Conservation (phyloP, 2,797 vertebrate species). For the Masticophis lateralis region DNA sequence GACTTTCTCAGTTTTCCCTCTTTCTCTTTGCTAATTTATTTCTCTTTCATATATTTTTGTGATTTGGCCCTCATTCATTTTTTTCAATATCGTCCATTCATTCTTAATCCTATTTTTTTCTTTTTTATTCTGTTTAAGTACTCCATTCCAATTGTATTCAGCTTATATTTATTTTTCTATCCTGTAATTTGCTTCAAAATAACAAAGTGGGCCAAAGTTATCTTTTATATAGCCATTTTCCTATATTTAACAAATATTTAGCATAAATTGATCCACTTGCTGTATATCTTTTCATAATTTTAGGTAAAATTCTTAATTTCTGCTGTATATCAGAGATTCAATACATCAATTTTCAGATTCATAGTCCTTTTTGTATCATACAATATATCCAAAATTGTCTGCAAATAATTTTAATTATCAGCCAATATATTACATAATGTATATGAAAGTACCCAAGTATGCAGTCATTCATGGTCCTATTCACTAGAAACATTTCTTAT, state of each 20-base stretch:
- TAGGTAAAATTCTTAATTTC: neutral
- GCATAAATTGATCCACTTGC: neutral
- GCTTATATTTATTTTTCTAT: neutral
- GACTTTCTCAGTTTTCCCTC: neutral
- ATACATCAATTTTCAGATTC: neutral
- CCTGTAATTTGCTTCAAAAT: neutral
- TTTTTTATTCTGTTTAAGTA: neutral
- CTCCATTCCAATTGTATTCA: neutral
- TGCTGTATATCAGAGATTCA: neutral
- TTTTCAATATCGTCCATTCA: neutral
- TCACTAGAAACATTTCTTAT: neutral
- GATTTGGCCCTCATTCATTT: neutral
- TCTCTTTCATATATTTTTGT: neutral
- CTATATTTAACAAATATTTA: neutral
- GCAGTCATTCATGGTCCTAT: neutral
- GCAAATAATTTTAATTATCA: neutral
- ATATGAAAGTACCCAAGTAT: neutral
- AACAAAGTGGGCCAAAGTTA: neutral
- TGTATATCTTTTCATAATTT: neutral
- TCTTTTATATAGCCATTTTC: neutral
- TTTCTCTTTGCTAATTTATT: neutral
- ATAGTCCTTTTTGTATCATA: neutral
- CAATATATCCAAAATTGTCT: neutral
- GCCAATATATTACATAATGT: neutral
- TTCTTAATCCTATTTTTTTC: neutral